Conservation (phyloP, 1,140 invertebrate species). For the Megathymus violae region DNA sequence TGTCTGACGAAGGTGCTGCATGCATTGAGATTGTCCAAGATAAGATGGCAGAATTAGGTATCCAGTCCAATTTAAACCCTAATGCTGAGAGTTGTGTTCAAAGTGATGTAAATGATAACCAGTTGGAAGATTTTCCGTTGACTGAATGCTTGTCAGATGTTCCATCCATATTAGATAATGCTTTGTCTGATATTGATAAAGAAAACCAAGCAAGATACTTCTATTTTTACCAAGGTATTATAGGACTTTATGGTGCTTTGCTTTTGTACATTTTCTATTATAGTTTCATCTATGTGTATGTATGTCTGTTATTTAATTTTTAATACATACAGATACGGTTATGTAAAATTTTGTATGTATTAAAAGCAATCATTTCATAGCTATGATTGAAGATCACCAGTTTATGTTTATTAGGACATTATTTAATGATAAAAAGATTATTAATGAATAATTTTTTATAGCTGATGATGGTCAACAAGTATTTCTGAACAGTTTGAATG, state of each 20-base stretch:
- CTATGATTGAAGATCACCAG: too few relatives aligned
- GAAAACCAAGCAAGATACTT: slow-evolving; percentile 86
- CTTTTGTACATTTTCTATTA: too few relatives aligned
- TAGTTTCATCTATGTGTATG: too few relatives aligned
- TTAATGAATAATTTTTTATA: slow-evolving; percentile 68
- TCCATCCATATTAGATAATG: slow-evolving; percentile 43
- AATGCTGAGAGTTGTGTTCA: slow-evolving; percentile 57
- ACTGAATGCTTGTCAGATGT: slow-evolving; percentile 46
- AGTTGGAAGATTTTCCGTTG: slow-evolving; percentile 56
- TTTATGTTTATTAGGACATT: too few relatives aligned
- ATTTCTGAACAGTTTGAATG: slow-evolving; percentile 96
- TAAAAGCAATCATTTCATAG: too few relatives aligned
- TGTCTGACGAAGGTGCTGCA: slow-evolving; percentile 64
- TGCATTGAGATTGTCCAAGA: slow-evolving; percentile 56
- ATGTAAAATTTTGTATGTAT: too few relatives aligned
- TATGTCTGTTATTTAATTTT: too few relatives aligned
- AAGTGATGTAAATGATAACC: slow-evolving; percentile 49
- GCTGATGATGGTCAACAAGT: slow-evolving; percentile 95
- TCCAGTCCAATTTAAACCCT: slow-evolving; percentile 64
- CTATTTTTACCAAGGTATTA: slow-evolving; percentile 95
- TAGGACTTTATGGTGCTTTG: too few relatives aligned
- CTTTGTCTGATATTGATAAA: slow-evolving; percentile 62
- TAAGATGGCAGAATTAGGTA: slow-evolving; percentile 54
- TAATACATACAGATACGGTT: too few relatives aligned
- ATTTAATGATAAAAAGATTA: too few relatives aligned